Evolutionary conservation across 2,888 invertebrate genomes (phyloP).

Genomic region (Brenthis daphne): DNA sequence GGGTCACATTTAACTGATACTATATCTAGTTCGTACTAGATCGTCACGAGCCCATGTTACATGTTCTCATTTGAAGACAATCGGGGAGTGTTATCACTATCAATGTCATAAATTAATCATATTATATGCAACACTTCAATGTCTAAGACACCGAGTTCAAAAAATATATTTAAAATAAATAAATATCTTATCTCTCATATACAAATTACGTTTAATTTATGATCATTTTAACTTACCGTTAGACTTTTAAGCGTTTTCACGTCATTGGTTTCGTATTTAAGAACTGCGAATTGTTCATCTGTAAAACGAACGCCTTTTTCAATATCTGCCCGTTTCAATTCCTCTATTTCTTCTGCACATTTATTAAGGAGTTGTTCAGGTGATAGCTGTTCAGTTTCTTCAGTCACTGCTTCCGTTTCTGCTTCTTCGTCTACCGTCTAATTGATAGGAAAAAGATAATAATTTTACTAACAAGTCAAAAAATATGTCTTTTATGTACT

Average conservation of each 20-base stretch:
- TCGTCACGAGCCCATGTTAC: constrained; percentile 53
- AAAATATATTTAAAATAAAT: too few species aligned
- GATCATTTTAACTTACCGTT: constrained; percentile 68
- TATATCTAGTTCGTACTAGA: constrained; percentile 49
- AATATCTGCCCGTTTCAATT: constrained; percentile 66
- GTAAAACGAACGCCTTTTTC: constrained; percentile 81
- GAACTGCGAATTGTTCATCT: constrained; percentile 81
- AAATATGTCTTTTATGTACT: too few species aligned
- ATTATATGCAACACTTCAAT: not conserved
- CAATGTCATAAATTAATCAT: constrained; percentile 15
- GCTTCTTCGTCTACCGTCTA: constrained; percentile 71
- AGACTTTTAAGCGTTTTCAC: constrained; percentile 81
- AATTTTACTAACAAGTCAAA: too few species aligned
- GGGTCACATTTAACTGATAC: constrained; percentile 51
- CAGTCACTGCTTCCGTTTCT: constrained; percentile 59
- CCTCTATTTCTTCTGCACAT: constrained; percentile 65
- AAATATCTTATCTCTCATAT: too few species aligned
- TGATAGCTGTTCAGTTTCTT: constrained; percentile 66
- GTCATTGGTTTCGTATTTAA: constrained; percentile 84
- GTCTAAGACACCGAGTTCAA: not conserved
- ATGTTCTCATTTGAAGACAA: constrained; percentile 38
- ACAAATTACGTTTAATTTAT: too few species aligned
- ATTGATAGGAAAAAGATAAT: constrained; percentile 41
- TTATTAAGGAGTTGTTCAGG: constrained; percentile 63
- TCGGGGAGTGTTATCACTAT: constrained; percentile 31